Percentiles rank a stretch among this genome's conserved stretches.
Evolutionary conservation across 2,888 invertebrate genomes (phyloP).

Genomic region (Ephialtes manifestator): DNA sequence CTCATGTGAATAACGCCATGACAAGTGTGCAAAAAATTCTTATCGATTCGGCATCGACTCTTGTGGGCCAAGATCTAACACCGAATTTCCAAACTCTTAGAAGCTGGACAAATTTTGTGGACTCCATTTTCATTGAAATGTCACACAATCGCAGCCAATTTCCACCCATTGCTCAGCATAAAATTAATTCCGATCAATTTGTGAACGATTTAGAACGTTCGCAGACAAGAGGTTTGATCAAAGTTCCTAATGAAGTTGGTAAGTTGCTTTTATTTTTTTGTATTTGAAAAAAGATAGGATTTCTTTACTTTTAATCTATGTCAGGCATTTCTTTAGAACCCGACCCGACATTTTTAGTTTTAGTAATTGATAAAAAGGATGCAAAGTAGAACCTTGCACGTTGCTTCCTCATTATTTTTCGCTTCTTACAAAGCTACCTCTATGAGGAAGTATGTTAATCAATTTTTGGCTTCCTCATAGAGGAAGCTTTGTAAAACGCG

Average conservation of each 20-base stretch:
- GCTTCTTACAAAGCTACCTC: no score
- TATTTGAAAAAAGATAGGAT: background rate
- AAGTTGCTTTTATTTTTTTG: background rate
- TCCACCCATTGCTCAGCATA: background rate
- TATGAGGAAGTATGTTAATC: no score
- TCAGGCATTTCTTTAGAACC: background rate
- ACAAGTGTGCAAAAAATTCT: constrained; percentile 69
- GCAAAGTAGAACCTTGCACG: no score
- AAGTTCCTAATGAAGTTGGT: constrained; percentile 39
- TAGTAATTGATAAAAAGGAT: no score
- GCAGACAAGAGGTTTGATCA: background rate
- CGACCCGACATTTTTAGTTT: no score
- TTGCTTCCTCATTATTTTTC: no score
- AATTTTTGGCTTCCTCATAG: no score
- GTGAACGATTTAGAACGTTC: background rate
- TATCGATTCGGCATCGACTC: constrained; percentile 64
- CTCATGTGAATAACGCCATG: constrained; percentile 62
- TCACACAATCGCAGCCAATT: background rate
- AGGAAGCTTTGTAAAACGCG: no score
- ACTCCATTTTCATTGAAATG: constrained; percentile 17
- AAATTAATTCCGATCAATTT: background rate
- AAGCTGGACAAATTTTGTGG: constrained; percentile 34
- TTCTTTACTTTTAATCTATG: no score
- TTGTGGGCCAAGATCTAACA: constrained; percentile 38
- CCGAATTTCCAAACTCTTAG: constrained; percentile 46